Conservation (phyloP, 2,888 invertebrate species). For the Drosophila hawaiiensis region DNA sequence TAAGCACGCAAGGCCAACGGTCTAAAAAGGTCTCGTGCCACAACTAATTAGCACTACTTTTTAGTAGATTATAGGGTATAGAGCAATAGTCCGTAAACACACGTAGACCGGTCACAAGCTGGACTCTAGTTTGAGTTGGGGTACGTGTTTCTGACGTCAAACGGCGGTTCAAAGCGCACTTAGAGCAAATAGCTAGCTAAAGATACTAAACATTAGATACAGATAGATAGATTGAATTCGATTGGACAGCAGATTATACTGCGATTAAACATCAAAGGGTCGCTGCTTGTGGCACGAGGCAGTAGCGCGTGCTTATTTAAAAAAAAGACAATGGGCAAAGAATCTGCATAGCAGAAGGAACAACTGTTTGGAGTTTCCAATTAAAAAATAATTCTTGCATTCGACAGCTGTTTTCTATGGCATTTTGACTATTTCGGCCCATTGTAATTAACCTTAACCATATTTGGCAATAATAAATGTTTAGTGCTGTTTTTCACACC, state of each 20-base stretch:
- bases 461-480: conserved; percentile 37
- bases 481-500: conserved; percentile 32
- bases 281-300: conserved; percentile 26
- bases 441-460: conserved; percentile 12
- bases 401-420: conserved; percentile 34
- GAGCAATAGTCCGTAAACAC: conserved; percentile 7
- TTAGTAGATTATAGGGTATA: not conserved
- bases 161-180: conserved; percentile 61
- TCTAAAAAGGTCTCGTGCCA: conserved; percentile 46
- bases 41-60: conserved; percentile 63
- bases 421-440: conserved; percentile 6
- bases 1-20: conserved; percentile 44
- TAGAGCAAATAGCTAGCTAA: conserved; percentile 7
- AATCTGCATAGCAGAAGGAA: not conserved
- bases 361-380: conserved; percentile 42
- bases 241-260: not conserved
- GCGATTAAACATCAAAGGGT: conserved; percentile 5
- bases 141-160: conserved; percentile 57
- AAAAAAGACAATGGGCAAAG: not conserved
- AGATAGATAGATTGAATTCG: conserved; percentile 2
- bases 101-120: conserved; percentile 15
- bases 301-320: conserved; percentile 4
- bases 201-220: conserved; percentile 19
- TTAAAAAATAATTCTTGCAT: conserved; percentile 11
- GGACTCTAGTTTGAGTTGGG: not conserved